phyloP scores from a whole-genome alignment of 2,797 vertebrate species.

The Manis javanica region DNA sequence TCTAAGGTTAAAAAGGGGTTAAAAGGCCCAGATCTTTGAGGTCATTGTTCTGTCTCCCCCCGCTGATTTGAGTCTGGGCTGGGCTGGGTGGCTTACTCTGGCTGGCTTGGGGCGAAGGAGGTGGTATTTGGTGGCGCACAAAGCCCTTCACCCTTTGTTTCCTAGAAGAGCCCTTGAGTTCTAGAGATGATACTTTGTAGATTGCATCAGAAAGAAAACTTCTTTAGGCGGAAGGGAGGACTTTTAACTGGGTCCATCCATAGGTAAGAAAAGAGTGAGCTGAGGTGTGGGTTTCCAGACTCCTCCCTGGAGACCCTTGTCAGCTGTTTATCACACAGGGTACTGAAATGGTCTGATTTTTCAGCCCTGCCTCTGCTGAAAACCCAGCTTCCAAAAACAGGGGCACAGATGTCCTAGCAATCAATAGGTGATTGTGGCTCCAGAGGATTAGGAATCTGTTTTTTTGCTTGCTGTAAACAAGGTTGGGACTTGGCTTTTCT shows the following conservation, averaged over 20 bases:
- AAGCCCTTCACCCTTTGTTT: conserved; percentile 71
- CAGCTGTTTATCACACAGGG: not conserved
- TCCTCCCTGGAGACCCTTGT: conserved; percentile 41
- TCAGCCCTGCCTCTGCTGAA: conserved; percentile 41
- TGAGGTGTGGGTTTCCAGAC: not conserved
- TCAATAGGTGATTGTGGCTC: conserved; percentile 58
- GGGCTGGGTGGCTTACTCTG: not conserved
- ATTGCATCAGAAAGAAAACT: conserved; percentile 19
- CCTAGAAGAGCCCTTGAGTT: not conserved
- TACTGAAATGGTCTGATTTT: not conserved
- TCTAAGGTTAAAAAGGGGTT: not conserved
- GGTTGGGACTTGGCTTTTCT: not conserved
- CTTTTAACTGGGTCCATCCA: conserved; percentile 1
- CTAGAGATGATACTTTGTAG: not conserved
- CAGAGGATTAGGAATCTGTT: conserved; percentile 70
- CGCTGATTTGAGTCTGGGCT: not conserved
- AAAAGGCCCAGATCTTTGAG: conserved; percentile 18
- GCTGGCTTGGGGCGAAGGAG: not conserved
- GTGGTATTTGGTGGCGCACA: conserved; percentile 24
- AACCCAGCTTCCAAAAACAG: conserved; percentile 64
- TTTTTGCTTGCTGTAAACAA: conserved; percentile 66
- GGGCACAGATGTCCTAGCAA: conserved; percentile 42
- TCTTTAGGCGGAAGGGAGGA: not conserved
- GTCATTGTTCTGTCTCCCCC: not conserved
- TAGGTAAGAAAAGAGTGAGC: conserved; percentile 33